Evolutionary conservation across 2,888 invertebrate species (phyloP).

Genomic region (Idaea straminata): DNA sequence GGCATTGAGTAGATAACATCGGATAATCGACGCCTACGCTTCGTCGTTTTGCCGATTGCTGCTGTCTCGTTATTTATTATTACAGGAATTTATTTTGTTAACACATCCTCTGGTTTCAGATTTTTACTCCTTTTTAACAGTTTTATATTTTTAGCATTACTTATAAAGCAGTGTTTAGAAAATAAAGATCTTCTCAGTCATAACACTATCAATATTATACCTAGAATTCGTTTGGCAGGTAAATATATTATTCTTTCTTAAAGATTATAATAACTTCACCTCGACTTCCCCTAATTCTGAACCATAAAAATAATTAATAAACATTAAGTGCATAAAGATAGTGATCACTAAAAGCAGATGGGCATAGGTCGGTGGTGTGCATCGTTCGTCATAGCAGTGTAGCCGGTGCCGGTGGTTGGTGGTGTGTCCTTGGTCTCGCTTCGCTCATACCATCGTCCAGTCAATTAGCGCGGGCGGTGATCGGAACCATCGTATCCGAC

Average conservation of each 20-base stretch:
- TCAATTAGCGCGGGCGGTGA: constrained; percentile 73
- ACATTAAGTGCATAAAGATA: constrained; percentile 22
- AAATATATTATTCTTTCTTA: background rate
- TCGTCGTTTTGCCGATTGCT: constrained; percentile 48
- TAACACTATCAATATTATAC: background rate
- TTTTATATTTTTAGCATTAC: background rate
- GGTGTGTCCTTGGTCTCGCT: constrained; percentile 26
- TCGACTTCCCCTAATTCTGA: background rate
- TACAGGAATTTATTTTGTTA: constrained; percentile 40
- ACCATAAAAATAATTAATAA: constrained; percentile 18
- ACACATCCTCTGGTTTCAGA: constrained; percentile 14
- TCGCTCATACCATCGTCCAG: constrained; percentile 39
- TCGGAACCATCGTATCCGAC: constrained; percentile 70
- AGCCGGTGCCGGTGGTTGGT: constrained; percentile 8
- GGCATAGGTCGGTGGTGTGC: constrained; percentile 11
- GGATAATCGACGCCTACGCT: constrained; percentile 63
- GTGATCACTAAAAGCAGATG: constrained; percentile 19
- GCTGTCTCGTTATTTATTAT: constrained; percentile 61
- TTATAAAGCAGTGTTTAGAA: background rate
- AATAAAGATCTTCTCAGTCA: background rate
- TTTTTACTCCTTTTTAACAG: background rate
- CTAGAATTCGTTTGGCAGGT: background rate
- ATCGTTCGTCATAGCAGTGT: constrained; percentile 8
- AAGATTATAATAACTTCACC: background rate
- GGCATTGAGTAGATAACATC: constrained; percentile 55